Conservation (phyloP, 2,888 invertebrate species). For the Cryptus armator region DNA sequence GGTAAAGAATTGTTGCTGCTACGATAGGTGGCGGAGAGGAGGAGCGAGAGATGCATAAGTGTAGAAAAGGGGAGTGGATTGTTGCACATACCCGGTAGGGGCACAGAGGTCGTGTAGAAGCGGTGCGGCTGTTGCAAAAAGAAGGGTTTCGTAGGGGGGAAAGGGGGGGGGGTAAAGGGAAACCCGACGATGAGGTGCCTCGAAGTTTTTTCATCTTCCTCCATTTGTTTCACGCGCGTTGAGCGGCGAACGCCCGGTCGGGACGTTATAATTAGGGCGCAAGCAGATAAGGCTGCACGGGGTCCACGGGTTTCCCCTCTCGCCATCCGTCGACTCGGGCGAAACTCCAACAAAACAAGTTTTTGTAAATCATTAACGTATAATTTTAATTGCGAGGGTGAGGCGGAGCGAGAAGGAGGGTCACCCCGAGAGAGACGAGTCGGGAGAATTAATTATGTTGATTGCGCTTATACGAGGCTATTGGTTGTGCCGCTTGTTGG, state of each 20-base stretch:
- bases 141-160: not conserved
- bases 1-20: not conserved
- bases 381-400: slow-evolving; percentile 80
- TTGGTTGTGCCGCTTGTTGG: slow-evolving; percentile 43
- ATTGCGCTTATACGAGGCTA: slow-evolving; percentile 68
- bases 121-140: slow-evolving; percentile 57
- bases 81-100: slow-evolving; percentile 9
- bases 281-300: slow-evolving; percentile 74
- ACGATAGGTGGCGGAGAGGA: not conserved
- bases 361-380: slow-evolving; percentile 82
- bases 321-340: slow-evolving; percentile 41
- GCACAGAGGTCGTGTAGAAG: slow-evolving; percentile 69
- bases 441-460: slow-evolving; percentile 71
- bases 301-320: slow-evolving; percentile 58
- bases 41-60: slow-evolving; percentile 43
- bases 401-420: slow-evolving; percentile 22
- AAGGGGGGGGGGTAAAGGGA: slow-evolving; percentile 40
- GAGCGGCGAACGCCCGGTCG: slow-evolving; percentile 56
- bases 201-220: slow-evolving; percentile 73
- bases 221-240: slow-evolving; percentile 66
- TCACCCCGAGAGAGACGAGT: slow-evolving; percentile 40
- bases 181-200: slow-evolving; percentile 35
- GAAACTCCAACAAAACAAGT: slow-evolving; percentile 79
- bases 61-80: slow-evolving; percentile 55
- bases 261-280: slow-evolving; percentile 80